phyloP scores from a whole-genome alignment of 2,888 invertebrate species.

The Gymnoscelis rufifasciata region DNA sequence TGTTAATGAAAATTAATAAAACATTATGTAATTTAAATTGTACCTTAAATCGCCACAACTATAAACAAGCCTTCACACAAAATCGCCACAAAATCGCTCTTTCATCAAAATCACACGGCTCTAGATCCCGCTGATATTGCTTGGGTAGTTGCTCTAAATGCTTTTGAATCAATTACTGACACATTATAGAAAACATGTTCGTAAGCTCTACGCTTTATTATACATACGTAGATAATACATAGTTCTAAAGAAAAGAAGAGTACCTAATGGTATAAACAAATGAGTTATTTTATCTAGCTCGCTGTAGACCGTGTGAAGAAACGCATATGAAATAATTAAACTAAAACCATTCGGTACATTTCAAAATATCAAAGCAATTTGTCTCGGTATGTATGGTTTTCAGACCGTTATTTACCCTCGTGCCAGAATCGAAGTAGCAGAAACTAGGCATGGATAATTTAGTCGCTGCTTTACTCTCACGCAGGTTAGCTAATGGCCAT shows the following conservation, averaged over 20 bases:
- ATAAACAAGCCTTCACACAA: no score
- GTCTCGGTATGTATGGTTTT: no score
- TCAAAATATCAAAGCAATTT: no score
- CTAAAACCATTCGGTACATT: no score
- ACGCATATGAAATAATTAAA: no score
- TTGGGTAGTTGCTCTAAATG: conserved; percentile 46
- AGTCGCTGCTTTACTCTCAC: conserved; percentile 36
- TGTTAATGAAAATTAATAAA: no score
- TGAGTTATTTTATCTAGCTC: no score
- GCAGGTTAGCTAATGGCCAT: conserved; percentile 48
- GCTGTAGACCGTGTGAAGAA: no score
- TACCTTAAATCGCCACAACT: conserved; percentile 7
- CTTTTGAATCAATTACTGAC: conserved; percentile 29
- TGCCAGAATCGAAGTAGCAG: conserved; percentile 31
- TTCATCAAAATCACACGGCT: conserved; percentile 36
- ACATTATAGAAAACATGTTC: conserved; percentile 31
- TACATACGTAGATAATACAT: neutral
- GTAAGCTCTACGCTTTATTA: conserved; percentile 30
- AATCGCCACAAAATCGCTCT: conserved; percentile 48
- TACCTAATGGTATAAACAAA: no score
- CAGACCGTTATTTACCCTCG: no score
- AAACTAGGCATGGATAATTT: conserved; percentile 41
- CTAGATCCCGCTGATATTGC: conserved; percentile 25
- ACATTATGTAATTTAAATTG: no score
- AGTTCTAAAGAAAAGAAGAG: neutral